Conservation (phyloP, 2,113 vertebrate genomes). For the Mixornis gularis region DNA sequence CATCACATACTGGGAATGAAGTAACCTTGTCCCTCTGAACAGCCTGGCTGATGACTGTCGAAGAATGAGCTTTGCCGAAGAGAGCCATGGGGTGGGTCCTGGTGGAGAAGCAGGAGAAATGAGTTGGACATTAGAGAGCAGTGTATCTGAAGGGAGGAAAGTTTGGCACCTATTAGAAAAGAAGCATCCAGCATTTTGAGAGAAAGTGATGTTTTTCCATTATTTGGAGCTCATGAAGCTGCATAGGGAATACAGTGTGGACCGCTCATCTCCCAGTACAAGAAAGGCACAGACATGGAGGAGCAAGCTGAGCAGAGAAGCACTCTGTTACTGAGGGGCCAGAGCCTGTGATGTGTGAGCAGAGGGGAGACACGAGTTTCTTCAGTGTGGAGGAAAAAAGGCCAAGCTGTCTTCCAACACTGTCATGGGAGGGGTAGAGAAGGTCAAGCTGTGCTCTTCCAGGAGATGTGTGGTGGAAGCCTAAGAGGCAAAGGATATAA, state of each 20-base stretch:
- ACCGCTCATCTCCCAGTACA: background rate
- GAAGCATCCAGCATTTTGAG: background rate
- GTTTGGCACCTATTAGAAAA: background rate
- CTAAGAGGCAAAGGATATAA: background rate
- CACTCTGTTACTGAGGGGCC: background rate
- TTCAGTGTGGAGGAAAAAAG: background rate
- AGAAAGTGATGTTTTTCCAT: background rate
- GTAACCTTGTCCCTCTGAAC: background rate
- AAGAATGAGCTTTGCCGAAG: background rate
- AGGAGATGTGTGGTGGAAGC: background rate
- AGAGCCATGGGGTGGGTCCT: background rate
- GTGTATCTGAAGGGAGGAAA: background rate
- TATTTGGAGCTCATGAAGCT: accelerated
- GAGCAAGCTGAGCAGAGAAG: background rate
- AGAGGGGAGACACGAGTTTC: background rate
- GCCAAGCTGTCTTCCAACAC: background rate
- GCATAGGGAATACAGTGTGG: background rate
- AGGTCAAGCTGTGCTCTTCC: background rate
- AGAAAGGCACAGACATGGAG: background rate
- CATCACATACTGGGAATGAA: background rate
- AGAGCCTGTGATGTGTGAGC: background rate
- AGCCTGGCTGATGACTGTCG: accelerated
- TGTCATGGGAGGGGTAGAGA: background rate
- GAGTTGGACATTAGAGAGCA: background rate
- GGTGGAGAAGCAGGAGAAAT: background rate